Percentiles rank a stretch among this genome's conserved stretches.
Evolutionary conservation across 2,113 vertebrate genomes (phyloP).

Genomic region (Butorides virescens): DNA sequence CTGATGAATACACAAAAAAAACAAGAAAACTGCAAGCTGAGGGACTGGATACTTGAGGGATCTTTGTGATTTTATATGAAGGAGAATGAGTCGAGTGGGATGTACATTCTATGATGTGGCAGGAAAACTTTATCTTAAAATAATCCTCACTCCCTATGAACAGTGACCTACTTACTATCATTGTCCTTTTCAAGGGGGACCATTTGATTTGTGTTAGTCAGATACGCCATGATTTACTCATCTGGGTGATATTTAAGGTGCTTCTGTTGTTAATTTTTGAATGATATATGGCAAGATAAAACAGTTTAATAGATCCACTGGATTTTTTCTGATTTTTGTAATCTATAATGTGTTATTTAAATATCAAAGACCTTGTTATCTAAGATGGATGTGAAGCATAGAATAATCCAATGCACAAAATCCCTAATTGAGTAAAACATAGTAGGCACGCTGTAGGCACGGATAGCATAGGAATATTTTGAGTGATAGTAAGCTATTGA

Average conservation of each 20-base stretch:
- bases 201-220: background rate
- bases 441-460: background rate
- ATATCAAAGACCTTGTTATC: background rate
- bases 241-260: background rate
- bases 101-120: background rate
- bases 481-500: background rate
- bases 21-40: background rate
- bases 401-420: background rate
- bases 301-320: background rate
- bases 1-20: background rate
- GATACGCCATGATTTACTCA: background rate
- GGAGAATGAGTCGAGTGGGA: background rate
- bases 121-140: background rate
- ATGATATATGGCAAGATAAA: background rate
- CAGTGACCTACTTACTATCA: background rate
- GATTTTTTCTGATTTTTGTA: background rate
- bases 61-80: background rate
- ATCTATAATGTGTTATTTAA: background rate
- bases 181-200: background rate
- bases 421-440: background rate
- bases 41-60: background rate
- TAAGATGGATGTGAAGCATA: background rate
- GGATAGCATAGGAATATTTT: background rate
- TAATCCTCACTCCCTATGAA: background rate
- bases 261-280: background rate